phyloP scores from a whole-genome alignment of 2,113 vertebrate genomes.

The Grus americana region DNA sequence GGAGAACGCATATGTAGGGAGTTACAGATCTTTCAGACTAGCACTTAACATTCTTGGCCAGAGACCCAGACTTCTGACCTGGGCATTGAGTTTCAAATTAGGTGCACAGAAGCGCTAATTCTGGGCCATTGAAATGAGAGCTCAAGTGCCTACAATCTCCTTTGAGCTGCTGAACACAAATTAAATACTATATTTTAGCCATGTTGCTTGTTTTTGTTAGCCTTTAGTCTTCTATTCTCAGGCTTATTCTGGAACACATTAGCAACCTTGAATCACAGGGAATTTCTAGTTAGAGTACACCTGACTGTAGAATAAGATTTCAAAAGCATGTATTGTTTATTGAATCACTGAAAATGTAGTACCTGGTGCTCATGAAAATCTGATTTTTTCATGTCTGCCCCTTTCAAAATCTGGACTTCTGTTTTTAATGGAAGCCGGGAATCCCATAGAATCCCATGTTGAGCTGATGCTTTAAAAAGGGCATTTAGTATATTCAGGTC shows the following conservation, averaged over 20 bases:
- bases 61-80: not conserved
- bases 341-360: not conserved
- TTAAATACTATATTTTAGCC: not conserved
- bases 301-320: not conserved
- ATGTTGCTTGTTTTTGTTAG: not conserved
- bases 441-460: not conserved
- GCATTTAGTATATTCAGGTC: not conserved
- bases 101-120: not conserved
- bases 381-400: not conserved
- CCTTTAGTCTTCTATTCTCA: not conserved
- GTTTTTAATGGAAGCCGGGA: not conserved
- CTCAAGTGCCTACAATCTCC: not conserved
- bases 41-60: not conserved
- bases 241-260: not conserved
- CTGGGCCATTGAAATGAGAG: not conserved
- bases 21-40: not conserved
- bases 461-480: not conserved
- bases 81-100: not conserved
- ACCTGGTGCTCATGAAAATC: not conserved
- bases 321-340: not conserved
- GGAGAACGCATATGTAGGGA: not conserved
- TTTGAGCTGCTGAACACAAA: not conserved
- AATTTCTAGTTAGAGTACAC: not conserved
- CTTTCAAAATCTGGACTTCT: not conserved
- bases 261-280: not conserved